A percentile compares a stretch with the other conserved stretches of the same genome.
Evolutionary conservation across 1,140 invertebrate genomes (phyloP).

Genomic region (Monomorium pharaonis): DNA sequence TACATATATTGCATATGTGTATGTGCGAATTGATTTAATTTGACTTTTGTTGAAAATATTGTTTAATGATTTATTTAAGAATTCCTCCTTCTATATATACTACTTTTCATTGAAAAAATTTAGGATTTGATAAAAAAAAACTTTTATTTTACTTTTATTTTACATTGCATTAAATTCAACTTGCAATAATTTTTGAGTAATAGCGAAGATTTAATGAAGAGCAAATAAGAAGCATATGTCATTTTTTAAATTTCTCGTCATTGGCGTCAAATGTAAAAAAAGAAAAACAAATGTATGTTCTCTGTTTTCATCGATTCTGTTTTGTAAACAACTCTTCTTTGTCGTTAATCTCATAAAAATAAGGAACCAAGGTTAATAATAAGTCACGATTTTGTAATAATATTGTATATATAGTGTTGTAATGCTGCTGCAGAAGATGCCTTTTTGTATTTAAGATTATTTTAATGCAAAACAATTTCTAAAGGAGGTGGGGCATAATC

Average conservation of each 20-base stretch:
- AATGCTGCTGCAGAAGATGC: neutral
- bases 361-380: neutral
- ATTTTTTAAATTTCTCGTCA: neutral
- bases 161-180: neutral
- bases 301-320: neutral
- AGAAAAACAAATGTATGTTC: neutral
- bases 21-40: neutral
- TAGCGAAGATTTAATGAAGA: neutral
- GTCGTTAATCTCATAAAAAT: slow-evolving; percentile 2
- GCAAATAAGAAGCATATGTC: too few species aligned
- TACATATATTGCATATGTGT: neutral
- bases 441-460: neutral
- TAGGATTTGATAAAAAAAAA: neutral
- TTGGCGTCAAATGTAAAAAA: neutral
- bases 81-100: neutral
- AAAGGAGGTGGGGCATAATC: neutral
- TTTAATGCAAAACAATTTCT: neutral
- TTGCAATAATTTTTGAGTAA: neutral
- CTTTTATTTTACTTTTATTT: slow-evolving; percentile 15
- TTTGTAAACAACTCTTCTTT: slow-evolving; percentile 10
- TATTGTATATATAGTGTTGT: neutral
- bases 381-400: slow-evolving; percentile 1
- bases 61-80: neutral
- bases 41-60: neutral
- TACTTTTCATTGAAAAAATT: neutral